phyloP scores from a whole-genome alignment of 92 coral and sea anemone genomes.

The Galaxea fascicularis region DNA sequence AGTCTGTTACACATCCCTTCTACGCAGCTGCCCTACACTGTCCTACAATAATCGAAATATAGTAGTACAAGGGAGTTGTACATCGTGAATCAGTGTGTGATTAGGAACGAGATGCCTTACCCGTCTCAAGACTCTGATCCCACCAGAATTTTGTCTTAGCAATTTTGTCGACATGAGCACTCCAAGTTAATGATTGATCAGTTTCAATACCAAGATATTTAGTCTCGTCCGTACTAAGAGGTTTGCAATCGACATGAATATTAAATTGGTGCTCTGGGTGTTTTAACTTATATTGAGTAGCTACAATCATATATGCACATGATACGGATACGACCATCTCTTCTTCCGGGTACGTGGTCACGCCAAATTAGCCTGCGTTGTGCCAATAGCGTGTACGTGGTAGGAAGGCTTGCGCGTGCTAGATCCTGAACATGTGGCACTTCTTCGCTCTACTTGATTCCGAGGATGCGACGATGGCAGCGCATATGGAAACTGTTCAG shows the following conservation, averaged over 20 bases:
- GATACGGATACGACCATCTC: no score
- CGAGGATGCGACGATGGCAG: background rate
- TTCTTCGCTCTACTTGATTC: conserved; percentile 5
- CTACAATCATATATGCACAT: background rate
- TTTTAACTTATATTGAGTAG: background rate
- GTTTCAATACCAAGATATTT: conserved; percentile 1
- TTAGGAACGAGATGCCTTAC: background rate
- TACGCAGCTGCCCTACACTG: background rate
- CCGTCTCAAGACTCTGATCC: background rate
- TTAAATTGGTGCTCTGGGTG: background rate
- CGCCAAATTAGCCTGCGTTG: no score
- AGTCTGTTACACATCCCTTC: background rate
- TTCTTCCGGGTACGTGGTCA: no score
- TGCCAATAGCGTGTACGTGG: background rate
- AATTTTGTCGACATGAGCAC: no score
- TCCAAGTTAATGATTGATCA: background rate
- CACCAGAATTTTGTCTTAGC: no score
- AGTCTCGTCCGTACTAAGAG: background rate
- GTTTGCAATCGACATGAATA: background rate
- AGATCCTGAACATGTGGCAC: background rate
- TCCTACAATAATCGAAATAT: background rate
- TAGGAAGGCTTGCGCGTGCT: background rate
- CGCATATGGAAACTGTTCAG: background rate
- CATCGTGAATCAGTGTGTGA: background rate
- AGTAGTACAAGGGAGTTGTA: background rate